Evolutionary conservation across 2,797 vertebrate genomes (phyloP), one percentile per base, ranked within the genome.

Genomic region (Mionectes olivaceus): DNA sequence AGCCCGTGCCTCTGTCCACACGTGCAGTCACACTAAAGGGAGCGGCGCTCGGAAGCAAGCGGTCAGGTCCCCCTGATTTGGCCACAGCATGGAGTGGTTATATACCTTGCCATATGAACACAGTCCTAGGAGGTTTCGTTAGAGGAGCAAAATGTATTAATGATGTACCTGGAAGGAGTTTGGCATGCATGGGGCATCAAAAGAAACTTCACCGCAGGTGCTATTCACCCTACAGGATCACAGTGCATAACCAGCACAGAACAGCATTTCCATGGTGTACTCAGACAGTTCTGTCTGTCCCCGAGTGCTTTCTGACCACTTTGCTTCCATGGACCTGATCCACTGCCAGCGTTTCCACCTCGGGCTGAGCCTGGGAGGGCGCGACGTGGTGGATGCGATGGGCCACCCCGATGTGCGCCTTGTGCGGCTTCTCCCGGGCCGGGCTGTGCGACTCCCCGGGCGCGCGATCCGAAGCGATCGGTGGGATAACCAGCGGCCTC

Each of bases 211-310:
- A 94, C 92, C 91, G 96, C 94, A 95, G 90, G 89, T 87, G 96
- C 94, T 93, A 89, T 77, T 90, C 94, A 95, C 90, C 95, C 94
- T 94, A 94, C 90, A 90, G 92, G 97, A 87, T 97, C 97, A 97
- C 97, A 97, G 98, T 98, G 97, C 96, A 46, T 93, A 32, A 95
- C 90, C 89, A 95, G 97, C 96, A 83, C 46, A 53, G 93, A 78
- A 28, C n/a, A 18, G 94, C 93, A 8, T 30, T 50, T 56, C 89
- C 39, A 13, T 80, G 91, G 52, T 5, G 83, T 69, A 24, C 60
- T 99, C 98, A 99, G 98, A 99, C 99, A 98, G 99, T 99, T 98
- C 99, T 99, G 98, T 99, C 99, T 5, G 99, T 95, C 93, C 98
- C 99, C 10, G 99, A 98, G 95, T 98, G 98, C 98, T 99, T 99